Evolutionary conservation across 2,113 vertebrate species (phyloP).

Genomic region (Campylomormyrus tamandua): DNA sequence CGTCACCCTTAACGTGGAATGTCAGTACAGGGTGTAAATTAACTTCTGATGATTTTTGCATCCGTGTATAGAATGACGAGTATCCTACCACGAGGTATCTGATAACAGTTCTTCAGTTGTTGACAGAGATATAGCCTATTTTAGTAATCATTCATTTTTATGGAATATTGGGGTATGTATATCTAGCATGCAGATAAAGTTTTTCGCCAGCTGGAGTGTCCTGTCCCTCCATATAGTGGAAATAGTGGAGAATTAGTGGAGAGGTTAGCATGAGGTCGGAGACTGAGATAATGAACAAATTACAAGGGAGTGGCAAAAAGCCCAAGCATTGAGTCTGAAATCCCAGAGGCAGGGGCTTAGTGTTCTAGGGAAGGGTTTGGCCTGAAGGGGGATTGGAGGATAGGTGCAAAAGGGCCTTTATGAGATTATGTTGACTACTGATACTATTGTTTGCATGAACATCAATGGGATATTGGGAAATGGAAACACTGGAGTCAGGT

Average conservation of each 20-base stretch:
- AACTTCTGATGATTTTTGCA: background rate
- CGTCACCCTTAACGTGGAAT: background rate
- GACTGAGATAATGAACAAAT: slow-evolving; percentile 4
- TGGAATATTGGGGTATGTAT: background rate
- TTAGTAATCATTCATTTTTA: background rate
- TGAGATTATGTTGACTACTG: background rate
- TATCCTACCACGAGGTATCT: background rate
- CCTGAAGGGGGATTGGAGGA: background rate
- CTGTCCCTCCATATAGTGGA: background rate
- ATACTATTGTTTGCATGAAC: slow-evolving; percentile 3
- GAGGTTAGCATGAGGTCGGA: background rate
- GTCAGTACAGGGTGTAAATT: background rate
- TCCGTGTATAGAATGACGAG: background rate
- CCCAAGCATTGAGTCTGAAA: background rate
- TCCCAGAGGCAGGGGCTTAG: background rate
- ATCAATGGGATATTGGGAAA: slow-evolving; percentile 2
- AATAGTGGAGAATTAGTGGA: background rate
- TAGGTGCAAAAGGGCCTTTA: background rate
- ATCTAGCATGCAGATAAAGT: background rate
- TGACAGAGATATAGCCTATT: background rate
- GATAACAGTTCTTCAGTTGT: background rate
- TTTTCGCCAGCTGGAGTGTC: background rate
- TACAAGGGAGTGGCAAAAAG: background rate
- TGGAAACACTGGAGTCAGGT: background rate
- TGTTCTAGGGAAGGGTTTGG: background rate